These are phyloP conservation scores for Anthopleura sola DNA, from an alignment of 64 coral and sea anemone genomes.

Conservation along the genomic window DNA sequence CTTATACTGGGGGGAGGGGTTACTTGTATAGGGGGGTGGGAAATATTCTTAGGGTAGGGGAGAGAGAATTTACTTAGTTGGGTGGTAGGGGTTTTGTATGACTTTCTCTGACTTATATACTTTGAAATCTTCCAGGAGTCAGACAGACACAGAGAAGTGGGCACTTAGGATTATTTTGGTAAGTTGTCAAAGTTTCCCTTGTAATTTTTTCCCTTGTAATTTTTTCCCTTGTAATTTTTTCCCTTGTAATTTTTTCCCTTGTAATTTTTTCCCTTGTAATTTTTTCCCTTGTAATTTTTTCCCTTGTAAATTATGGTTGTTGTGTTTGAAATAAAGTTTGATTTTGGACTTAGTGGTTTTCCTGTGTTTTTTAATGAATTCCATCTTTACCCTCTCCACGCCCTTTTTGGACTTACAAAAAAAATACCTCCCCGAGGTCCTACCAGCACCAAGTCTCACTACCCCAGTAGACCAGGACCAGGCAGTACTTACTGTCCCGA, in stretches of 20 bases:
- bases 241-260: too few relatives aligned
- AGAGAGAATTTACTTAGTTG: too few relatives aligned
- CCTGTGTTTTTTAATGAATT: neutral
- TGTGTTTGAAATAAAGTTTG: neutral
- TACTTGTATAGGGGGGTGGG: neutral
- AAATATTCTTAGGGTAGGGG: too few relatives aligned
- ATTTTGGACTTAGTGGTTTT: neutral
- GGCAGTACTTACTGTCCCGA: neutral
- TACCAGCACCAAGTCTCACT: neutral
- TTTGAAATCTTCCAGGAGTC: neutral
- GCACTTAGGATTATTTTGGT: neutral
- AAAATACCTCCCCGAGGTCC: slow-evolving; percentile 1
- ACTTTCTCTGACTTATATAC: neutral
- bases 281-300: too few relatives aligned
- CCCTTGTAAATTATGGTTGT: neutral
- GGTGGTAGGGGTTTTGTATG: neutral
- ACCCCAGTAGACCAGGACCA: slow-evolving; percentile 1
- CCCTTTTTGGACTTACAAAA: neutral
- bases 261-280: too few relatives aligned
- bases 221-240: neutral
- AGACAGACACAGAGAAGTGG: neutral
- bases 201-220: neutral
- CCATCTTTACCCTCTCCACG: neutral
- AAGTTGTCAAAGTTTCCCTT: too few relatives aligned
- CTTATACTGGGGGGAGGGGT: neutral